These are phyloP conservation scores for Drosophila miranda DNA, from an alignment of 1,140 invertebrate genomes.

Conservation along the genomic window DNA sequence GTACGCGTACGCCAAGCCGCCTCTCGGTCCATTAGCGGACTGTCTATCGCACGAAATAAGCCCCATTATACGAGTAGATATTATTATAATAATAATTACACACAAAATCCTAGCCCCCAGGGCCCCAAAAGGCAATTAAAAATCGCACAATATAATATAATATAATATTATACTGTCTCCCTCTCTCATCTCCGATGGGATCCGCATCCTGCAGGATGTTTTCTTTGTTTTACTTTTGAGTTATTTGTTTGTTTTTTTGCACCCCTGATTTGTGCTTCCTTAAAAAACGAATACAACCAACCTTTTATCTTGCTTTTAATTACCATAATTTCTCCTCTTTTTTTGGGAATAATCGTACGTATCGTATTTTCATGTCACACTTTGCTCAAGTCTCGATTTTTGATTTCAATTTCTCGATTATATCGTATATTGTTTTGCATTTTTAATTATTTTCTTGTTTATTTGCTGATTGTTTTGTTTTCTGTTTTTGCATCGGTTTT, in stretches of 20 bases:
- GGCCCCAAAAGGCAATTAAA: too few relatives aligned
- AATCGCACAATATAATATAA: neutral
- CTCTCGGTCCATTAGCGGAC: too few relatives aligned
- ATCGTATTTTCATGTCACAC: conserved; percentile 22
- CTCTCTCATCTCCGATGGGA: neutral
- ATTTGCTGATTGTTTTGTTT: conserved; percentile 47
- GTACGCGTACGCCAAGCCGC: too few relatives aligned
- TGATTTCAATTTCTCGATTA: conserved; percentile 16
- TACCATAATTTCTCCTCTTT: conserved; percentile 40
- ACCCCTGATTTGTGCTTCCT: conserved; percentile 44
- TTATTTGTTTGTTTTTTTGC: conserved; percentile 15
- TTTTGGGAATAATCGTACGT: neutral
- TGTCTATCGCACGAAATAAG: too few relatives aligned
- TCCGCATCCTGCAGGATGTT: conserved; percentile 1
- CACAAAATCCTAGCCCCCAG: too few relatives aligned
- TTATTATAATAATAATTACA: too few relatives aligned
- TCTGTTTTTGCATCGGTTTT: conserved; percentile 13
- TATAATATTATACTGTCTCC: neutral
- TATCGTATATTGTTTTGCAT: conserved; percentile 35
- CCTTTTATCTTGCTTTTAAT: conserved; percentile 51
- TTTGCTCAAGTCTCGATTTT: conserved; percentile 36
- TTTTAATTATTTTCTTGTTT: conserved; percentile 42
- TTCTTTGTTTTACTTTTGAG: conserved; percentile 7
- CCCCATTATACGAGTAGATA: too few relatives aligned
- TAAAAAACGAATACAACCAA: conserved; percentile 18